These are phyloP conservation scores for Melieria picta DNA, from an alignment of 2,888 invertebrate species.

Conservation along the genomic window DNA sequence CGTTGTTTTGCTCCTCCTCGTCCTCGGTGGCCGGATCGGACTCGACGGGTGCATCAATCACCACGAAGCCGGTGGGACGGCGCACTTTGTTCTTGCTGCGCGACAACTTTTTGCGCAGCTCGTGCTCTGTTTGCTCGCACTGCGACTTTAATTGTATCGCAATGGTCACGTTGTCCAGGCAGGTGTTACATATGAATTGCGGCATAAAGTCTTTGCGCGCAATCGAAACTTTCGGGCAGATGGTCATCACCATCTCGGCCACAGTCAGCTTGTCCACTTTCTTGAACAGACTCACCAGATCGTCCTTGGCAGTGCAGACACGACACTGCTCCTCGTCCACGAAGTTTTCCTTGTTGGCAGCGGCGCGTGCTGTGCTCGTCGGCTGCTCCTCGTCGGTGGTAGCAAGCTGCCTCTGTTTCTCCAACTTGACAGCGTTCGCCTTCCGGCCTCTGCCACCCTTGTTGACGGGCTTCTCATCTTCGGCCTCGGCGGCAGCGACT, in stretches of 20 bases:
- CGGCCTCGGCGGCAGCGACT: conserved; percentile 23
- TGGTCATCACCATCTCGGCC: conserved; percentile 63
- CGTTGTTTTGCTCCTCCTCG: conserved; percentile 59
- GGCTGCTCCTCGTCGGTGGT: conserved; percentile 35
- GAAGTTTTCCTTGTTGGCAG: conserved; percentile 44
- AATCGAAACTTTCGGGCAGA: conserved; percentile 64
- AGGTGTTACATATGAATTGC: conserved; percentile 63
- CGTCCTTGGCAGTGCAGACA: conserved; percentile 58
- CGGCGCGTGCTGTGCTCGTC: conserved; percentile 40
- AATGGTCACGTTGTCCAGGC: conserved; percentile 61
- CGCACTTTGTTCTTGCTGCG: conserved; percentile 63
- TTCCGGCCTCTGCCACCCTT: conserved; percentile 11
- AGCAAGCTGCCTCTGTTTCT: conserved; percentile 32
- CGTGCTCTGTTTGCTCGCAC: conserved; percentile 63
- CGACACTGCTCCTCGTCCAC: conserved; percentile 64
- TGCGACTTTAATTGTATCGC: conserved; percentile 63
- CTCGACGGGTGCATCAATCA: conserved; percentile 63
- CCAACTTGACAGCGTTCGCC: conserved; percentile 10
- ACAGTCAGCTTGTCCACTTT: conserved; percentile 56
- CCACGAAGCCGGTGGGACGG: conserved; percentile 61
- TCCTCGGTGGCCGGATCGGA: conserved; percentile 58
- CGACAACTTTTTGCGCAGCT: conserved; percentile 63
- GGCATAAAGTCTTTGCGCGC: conserved; percentile 65
- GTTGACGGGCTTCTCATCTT: background rate
- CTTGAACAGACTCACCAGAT: conserved; percentile 60